These are phyloP conservation scores for Hylyphantes graminicola DNA, from an alignment of 1,140 invertebrate species.

Conservation along the genomic window DNA sequence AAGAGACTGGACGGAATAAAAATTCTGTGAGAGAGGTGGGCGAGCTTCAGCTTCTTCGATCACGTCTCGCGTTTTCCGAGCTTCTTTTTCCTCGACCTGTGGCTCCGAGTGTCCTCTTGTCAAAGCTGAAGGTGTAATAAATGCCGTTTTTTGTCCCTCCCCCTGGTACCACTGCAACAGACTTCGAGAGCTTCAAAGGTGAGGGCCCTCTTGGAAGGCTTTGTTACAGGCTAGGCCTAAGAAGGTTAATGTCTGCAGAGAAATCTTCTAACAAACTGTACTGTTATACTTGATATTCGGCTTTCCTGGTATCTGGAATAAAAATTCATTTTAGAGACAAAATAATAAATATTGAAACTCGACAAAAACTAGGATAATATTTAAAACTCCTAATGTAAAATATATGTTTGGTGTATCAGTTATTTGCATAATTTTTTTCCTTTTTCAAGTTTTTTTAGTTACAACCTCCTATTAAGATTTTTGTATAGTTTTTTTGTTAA, in stretches of 20 bases:
- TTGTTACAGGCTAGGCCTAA: conserved; percentile 54
- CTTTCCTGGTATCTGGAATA: conserved; percentile 62
- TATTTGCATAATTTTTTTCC: no score
- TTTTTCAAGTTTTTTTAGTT: no score
- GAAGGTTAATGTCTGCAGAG: conserved; percentile 48
- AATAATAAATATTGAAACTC: no score
- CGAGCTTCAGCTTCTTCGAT: conserved; percentile 41
- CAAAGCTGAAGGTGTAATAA: conserved; percentile 46
- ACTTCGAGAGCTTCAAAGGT: conserved; percentile 68
- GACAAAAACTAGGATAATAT: no score
- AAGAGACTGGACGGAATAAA: conserved; percentile 61
- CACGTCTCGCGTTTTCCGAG: no score
- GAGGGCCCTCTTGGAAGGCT: conserved; percentile 14
- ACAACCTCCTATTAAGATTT: no score
- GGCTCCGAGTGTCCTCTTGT: conserved; percentile 19
- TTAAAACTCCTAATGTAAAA: no score
- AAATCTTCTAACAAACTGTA: conserved; percentile 54
- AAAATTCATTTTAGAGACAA: neutral
- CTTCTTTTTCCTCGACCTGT: neutral
- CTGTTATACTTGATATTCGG: conserved; percentile 64
- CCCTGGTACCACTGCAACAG: conserved; percentile 51
- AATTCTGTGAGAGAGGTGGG: conserved; percentile 60
- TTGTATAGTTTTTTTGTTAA: no score
- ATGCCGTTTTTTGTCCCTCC: conserved; percentile 42
- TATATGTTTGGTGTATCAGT: no score